These are phyloP conservation scores for Phylloscopus trochilus DNA, from an alignment of 2,113 vertebrate species.

Conservation along the genomic window DNA sequence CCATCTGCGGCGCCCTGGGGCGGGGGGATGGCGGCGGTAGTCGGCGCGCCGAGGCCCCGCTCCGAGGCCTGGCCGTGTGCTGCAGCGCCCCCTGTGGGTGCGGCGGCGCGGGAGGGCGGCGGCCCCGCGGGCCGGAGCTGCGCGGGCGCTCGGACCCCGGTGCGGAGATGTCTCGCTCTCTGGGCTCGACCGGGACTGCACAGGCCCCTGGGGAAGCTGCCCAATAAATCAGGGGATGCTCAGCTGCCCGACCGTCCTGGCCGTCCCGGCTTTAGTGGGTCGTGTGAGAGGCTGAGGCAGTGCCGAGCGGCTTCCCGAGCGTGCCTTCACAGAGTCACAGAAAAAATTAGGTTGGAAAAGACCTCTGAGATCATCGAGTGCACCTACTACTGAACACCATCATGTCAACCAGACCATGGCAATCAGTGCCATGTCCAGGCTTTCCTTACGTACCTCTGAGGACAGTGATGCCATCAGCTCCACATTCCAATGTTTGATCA, in stretches of 20 bases:
- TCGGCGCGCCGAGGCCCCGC: background rate
- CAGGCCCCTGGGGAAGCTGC: background rate
- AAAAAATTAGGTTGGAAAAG: background rate
- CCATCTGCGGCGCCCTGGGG: background rate
- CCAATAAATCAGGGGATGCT: fast-evolving
- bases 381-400: too few relatives aligned
- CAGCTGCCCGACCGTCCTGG: background rate
- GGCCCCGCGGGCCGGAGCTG: too few relatives aligned
- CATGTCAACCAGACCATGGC: background rate
- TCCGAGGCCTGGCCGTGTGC: too few relatives aligned
- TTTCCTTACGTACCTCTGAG: background rate
- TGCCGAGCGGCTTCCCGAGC: background rate
- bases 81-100: background rate
- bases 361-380: background rate
- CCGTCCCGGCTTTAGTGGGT: too few relatives aligned
- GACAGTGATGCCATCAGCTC: background rate
- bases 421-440: background rate
- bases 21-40: too few relatives aligned
- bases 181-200: too few relatives aligned
- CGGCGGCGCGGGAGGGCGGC: background rate
- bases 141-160: fast-evolving
- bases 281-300: background rate
- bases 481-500: background rate
- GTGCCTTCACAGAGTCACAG: background rate
- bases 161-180: fast-evolving